Conservation (phyloP, 2,113 vertebrate species). For the Diadophis punctatus region DNA sequence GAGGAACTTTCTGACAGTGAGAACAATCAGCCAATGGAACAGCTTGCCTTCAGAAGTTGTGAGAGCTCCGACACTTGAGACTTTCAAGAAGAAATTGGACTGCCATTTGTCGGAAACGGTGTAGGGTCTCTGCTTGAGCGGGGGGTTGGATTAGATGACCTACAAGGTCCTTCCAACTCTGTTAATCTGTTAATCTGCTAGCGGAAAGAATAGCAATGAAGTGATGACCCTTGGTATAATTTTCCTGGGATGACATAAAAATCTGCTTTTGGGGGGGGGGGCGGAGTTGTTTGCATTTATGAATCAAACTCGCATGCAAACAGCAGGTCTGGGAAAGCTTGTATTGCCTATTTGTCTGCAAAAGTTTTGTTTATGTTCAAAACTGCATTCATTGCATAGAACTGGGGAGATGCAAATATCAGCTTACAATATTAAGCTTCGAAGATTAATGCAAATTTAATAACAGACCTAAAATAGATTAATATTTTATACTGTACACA, state of each 20-base stretch:
- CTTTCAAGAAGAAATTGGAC: too few relatives aligned
- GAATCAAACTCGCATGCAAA: not conserved
- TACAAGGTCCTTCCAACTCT: too few relatives aligned
- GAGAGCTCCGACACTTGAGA: too few relatives aligned
- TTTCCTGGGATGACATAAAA: not conserved
- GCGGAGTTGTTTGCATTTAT: not conserved
- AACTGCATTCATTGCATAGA: not conserved
- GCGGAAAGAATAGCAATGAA: not conserved
- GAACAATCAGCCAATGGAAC: too few relatives aligned
- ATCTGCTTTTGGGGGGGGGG: not conserved
- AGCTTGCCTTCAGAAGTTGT: too few relatives aligned
- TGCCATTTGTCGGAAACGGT: too few relatives aligned
- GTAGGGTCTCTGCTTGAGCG: too few relatives aligned
- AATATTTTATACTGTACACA: not conserved
- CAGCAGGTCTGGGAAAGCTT: not conserved
- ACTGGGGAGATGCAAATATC: not conserved
- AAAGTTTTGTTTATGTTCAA: not conserved
- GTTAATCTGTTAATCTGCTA: not conserved
- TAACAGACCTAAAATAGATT: constrained; percentile 38
- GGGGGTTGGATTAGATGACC: too few relatives aligned
- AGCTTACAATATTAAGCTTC: not conserved
- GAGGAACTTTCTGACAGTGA: too few relatives aligned
- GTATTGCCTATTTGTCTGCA: not conserved
- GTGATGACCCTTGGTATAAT: not conserved
- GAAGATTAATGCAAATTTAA: not conserved